Evolutionary conservation across 2,797 vertebrate species (phyloP).

Genomic region (Hoplostethus atlanticus): DNA sequence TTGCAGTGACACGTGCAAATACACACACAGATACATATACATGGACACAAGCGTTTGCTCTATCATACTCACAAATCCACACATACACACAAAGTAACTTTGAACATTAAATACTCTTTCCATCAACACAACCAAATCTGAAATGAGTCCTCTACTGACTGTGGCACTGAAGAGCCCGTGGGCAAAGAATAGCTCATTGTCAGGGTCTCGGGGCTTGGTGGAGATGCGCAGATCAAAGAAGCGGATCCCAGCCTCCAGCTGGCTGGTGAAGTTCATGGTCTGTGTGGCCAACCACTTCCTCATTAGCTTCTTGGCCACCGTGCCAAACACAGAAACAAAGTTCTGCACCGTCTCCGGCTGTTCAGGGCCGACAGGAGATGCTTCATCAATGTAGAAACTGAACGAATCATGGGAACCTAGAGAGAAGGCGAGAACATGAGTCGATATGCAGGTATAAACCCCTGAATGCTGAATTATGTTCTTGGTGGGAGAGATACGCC

Average conservation of each 20-base stretch:
- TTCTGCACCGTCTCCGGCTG: constrained; percentile 98
- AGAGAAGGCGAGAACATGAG: constrained; percentile 33
- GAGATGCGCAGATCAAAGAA: constrained; percentile 99
- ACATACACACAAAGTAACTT: constrained; percentile 45
- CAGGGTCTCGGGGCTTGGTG: constrained; percentile 97
- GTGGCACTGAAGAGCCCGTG: constrained; percentile 98
- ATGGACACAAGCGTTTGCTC: neutral
- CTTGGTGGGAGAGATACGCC: constrained; percentile 13
- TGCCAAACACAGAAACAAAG: constrained; percentile 98
- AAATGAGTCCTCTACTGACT: constrained; percentile 51
- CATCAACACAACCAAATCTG: constrained; percentile 39
- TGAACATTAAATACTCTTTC: constrained; percentile 43
- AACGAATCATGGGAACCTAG: constrained; percentile 99
- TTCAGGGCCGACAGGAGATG: constrained; percentile 96
- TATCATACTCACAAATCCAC: constrained; percentile 8
- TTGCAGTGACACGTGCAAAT: constrained; percentile 20
- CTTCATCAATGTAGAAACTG: constrained; percentile 98
- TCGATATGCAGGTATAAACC: constrained; percentile 21
- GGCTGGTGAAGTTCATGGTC: constrained; percentile 96
- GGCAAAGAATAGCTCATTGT: constrained; percentile 97
- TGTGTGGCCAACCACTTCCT: constrained; percentile 98
- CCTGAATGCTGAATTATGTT: constrained; percentile 19
- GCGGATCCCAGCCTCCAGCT: constrained; percentile 94
- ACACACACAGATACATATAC: neutral
- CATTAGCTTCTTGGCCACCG: constrained; percentile 98